Conservation (phyloP, 2,797 vertebrate species). For the Meda fulgida region DNA sequence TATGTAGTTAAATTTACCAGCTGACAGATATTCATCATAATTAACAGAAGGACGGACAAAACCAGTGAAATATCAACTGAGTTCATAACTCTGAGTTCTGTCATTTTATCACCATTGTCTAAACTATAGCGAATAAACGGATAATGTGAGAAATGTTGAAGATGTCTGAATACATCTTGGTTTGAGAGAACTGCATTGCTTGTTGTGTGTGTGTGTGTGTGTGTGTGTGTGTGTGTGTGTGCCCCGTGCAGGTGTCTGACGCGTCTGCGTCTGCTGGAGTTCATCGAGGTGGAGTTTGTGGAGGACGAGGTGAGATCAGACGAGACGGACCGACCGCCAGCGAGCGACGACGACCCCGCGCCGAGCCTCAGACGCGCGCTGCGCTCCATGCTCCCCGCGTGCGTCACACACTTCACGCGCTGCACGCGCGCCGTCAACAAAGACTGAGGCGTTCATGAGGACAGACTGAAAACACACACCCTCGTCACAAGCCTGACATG, state of each 20-base stretch:
- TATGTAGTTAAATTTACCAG: too few species aligned
- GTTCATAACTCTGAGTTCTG: too few species aligned
- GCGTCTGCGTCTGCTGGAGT: slow-evolving; percentile 74
- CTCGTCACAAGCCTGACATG: neutral
- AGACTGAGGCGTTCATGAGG: neutral
- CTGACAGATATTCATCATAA: too few species aligned
- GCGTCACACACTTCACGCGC: slow-evolving; percentile 74
- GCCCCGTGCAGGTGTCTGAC: slow-evolving; percentile 63
- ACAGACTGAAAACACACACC: neutral
- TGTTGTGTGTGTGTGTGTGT: too few species aligned
- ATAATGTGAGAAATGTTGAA: too few species aligned
- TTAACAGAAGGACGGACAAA: too few species aligned
- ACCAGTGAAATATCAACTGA: too few species aligned
- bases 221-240: neutral
- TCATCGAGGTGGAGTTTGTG: slow-evolving; percentile 75
- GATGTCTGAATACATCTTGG: too few species aligned
- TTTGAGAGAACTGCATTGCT: too few species aligned
- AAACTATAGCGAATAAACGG: too few species aligned
- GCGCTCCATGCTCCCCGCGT: slow-evolving; percentile 53
- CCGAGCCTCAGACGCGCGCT: slow-evolving; percentile 73
- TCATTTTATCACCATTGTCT: too few species aligned
- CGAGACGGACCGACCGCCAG: slow-evolving; percentile 63
- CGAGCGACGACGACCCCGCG: slow-evolving; percentile 70
- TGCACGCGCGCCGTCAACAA: slow-evolving; percentile 73
- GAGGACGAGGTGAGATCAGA: slow-evolving; percentile 63